phyloP scores from a whole-genome alignment of 2,113 vertebrate genomes.

The Delphinapterus leucas region DNA sequence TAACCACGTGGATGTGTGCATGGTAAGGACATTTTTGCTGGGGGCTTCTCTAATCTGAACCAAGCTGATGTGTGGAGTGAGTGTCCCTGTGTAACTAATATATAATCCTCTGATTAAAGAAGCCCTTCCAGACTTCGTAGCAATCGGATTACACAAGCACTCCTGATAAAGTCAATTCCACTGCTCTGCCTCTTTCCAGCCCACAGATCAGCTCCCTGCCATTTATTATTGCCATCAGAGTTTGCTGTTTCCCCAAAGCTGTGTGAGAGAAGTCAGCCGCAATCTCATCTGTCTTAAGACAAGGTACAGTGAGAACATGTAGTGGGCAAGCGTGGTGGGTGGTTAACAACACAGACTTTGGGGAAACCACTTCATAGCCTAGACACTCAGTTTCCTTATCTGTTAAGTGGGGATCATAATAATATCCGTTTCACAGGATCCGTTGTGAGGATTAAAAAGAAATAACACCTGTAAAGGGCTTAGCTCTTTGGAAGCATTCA shows the following conservation, averaged over 20 bases:
- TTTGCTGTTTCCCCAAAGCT: constrained; percentile 5
- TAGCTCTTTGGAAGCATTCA: background rate
- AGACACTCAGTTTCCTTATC: background rate
- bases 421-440: background rate
- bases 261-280: background rate
- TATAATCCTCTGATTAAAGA: constrained; percentile 48
- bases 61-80: background rate
- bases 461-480: background rate
- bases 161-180: constrained; percentile 42
- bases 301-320: fast-evolving
- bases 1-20: background rate
- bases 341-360: background rate
- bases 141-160: constrained; percentile 25
- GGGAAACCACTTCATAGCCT: background rate
- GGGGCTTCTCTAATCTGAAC: background rate
- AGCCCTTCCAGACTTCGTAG: background rate
- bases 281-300: background rate
- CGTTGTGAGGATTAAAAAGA: background rate
- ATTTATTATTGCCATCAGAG: background rate
- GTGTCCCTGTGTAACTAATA: background rate
- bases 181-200: background rate
- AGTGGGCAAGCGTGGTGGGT: background rate
- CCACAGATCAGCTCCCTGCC: background rate
- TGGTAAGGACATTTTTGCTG: background rate
- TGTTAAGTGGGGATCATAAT: background rate